These are phyloP conservation scores for Boleophthalmus pectinirostris DNA, from an alignment of 2,113 vertebrate genomes.

Conservation along the genomic window DNA sequence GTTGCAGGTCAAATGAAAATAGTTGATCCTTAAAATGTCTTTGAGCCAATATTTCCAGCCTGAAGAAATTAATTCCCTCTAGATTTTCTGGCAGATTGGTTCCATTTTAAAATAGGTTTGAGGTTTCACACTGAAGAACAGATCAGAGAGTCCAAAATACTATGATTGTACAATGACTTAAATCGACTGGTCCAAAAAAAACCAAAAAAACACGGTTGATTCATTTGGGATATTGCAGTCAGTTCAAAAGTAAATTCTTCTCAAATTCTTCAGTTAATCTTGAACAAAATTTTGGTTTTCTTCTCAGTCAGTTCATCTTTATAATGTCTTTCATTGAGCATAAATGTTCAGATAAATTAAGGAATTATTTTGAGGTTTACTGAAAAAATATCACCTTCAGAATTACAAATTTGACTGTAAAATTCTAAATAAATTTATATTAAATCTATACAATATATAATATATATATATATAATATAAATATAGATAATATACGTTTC, in stretches of 20 bases:
- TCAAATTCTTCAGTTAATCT: background rate
- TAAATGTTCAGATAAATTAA: background rate
- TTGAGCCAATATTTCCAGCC: background rate
- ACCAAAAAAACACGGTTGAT: too few species aligned
- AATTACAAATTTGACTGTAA: too few species aligned
- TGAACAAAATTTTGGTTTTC: background rate
- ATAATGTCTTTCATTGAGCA: background rate
- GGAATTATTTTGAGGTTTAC: too few species aligned
- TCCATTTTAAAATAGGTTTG: background rate
- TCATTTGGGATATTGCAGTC: too few species aligned
- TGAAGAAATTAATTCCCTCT: background rate
- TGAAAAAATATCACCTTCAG: too few species aligned
- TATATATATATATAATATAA: too few species aligned
- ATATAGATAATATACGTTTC: too few species aligned
- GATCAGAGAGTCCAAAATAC: too few species aligned
- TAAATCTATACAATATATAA: too few species aligned
- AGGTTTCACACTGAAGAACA: background rate
- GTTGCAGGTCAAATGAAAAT: background rate
- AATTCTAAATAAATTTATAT: too few species aligned
- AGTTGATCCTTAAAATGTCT: background rate
- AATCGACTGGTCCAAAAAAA: too few species aligned
- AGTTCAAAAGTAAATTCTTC: background rate
- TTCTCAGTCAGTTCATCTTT: background rate
- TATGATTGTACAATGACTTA: background rate
- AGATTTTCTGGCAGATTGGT: background rate